phyloP scores from a whole-genome alignment of 2,888 invertebrate genomes.

The Apodemia mormo region DNA sequence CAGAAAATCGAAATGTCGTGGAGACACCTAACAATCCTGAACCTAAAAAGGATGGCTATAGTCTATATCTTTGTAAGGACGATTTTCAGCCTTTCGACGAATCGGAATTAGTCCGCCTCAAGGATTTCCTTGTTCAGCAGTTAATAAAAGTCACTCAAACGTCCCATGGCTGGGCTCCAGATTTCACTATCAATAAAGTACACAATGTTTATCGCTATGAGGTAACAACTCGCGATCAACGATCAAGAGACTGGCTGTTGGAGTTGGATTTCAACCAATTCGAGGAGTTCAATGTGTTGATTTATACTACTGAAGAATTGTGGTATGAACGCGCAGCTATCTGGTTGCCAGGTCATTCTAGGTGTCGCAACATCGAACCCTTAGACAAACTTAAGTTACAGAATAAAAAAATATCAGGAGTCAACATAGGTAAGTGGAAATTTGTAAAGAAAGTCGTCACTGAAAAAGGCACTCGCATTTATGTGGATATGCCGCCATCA shows the following conservation, averaged over 20 bases:
- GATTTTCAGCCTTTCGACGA: slow-evolving; percentile 58
- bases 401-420: slow-evolving; percentile 53
- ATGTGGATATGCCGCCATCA: slow-evolving; percentile 70
- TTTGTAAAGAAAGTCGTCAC: slow-evolving; percentile 64
- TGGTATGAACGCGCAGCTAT: slow-evolving; percentile 72
- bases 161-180: slow-evolving; percentile 57
- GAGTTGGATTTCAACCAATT: slow-evolving; percentile 59
- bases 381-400: slow-evolving; percentile 63
- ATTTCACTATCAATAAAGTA: slow-evolving; percentile 60
- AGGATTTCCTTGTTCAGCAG: slow-evolving; percentile 55
- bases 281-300: slow-evolving; percentile 54
- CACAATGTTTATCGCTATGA: slow-evolving; percentile 60
- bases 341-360: slow-evolving; percentile 70
- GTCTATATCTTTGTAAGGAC: slow-evolving; percentile 64
- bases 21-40: slow-evolving; percentile 5
- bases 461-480: slow-evolving; percentile 61
- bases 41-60: slow-evolving; percentile 39
- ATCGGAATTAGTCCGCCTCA: slow-evolving; percentile 52
- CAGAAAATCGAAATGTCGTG: slow-evolving; percentile 2
- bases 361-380: slow-evolving; percentile 55
- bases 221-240: slow-evolving; percentile 53
- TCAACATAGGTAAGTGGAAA: slow-evolving; percentile 68
- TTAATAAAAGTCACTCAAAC: slow-evolving; percentile 52
- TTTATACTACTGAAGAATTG: slow-evolving; percentile 66
- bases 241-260: slow-evolving; percentile 61